Base-by-base conservation (phyloP, 2,797 vertebrate species). In the Ficedula albicollis region DNA sequence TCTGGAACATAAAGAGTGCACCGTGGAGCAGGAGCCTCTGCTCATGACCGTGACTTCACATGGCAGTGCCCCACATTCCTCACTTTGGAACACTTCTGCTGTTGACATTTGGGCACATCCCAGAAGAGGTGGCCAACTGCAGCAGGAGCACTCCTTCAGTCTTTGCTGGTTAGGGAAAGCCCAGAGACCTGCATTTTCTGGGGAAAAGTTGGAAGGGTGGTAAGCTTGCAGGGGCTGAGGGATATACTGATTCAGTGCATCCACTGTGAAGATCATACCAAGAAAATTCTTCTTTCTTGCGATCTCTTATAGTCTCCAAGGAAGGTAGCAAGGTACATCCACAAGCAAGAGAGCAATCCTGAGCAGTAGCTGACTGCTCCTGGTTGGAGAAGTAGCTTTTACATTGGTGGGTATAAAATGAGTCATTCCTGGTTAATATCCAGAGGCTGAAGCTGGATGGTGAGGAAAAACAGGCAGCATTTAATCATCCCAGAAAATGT, bases 401-500 rank as follows among this genome's bases (percentile, higher is more conserved):
- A 25, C 3, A 59, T 49, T 56, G 22, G 34, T 56, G 19, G 15
- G 1, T 66, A 49, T 68, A 56, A 74, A 84, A 60, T 67, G 5
- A 69, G 15, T 64, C 0, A 5, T 81, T 86, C 87, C 62, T 84
- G 30, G 56, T 90, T 88, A 60, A 15, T 64, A 77, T 64, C 80
- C 49, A 80, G 64, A 70, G 60, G 12, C 60, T 74, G 55, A 78
- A 89, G 29, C 69, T 94, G 49, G 15, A 82, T 68, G 41, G 11
- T 9, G 15, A 87, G 58, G 56, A 21, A 87, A 59, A 83, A 74
- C 21, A 26, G 22, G 19, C 19, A 43, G 48, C 77, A 59, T 84
- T 96, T 87, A 90, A 95, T 96, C 84, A 92, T 79, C 64, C 25
- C 70, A 60, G 63, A 85, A 94, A 64, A 64, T 44, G 18, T 25